Percentiles rank a stretch among this genome's conserved stretches.
Conservation (phyloP, 2,888 invertebrate species). For the Scaptodrosophila latifasciaeformis region DNA sequence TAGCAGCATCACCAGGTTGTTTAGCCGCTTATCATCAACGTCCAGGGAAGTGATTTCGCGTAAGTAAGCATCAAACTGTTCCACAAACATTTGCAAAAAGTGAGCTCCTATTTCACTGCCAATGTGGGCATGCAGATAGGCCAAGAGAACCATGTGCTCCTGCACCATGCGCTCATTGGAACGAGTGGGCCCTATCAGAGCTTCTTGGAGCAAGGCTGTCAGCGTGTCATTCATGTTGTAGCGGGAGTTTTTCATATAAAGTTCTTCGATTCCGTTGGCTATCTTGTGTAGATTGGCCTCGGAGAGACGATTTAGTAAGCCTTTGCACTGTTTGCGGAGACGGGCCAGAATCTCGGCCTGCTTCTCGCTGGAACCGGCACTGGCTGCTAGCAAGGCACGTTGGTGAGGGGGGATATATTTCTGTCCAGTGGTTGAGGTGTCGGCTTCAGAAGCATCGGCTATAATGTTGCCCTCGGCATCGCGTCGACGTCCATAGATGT, state of each 20-base stretch:
- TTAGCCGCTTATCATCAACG: constrained; percentile 85
- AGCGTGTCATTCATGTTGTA: constrained; percentile 88
- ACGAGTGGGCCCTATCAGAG: constrained; percentile 79
- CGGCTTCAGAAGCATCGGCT: constrained; percentile 72
- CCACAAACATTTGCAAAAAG: constrained; percentile 85
- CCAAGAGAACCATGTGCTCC: constrained; percentile 89
- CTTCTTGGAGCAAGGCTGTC: constrained; percentile 82
- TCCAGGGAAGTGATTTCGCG: constrained; percentile 74
- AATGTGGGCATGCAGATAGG: constrained; percentile 91
- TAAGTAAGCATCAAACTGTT: constrained; percentile 80
- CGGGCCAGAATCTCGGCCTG: constrained; percentile 79
- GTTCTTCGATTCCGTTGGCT: constrained; percentile 83
- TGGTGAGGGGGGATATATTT: constrained; percentile 91
- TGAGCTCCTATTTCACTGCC: constrained; percentile 93
- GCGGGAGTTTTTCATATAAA: constrained; percentile 88
- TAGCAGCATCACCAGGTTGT: constrained; percentile 86
- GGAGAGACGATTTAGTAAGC: constrained; percentile 88
- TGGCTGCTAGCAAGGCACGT: constrained; percentile 77
- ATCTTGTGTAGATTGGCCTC: constrained; percentile 93
- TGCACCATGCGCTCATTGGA: constrained; percentile 86
- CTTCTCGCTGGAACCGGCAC: constrained; percentile 71
- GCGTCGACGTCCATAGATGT: constrained; percentile 93
- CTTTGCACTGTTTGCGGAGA: constrained; percentile 89
- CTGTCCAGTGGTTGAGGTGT: constrained; percentile 70
- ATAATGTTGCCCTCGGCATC: constrained; percentile 88